phyloP scores from a whole-genome alignment of 2,888 invertebrate species.

The Xanthorhoe designata region DNA sequence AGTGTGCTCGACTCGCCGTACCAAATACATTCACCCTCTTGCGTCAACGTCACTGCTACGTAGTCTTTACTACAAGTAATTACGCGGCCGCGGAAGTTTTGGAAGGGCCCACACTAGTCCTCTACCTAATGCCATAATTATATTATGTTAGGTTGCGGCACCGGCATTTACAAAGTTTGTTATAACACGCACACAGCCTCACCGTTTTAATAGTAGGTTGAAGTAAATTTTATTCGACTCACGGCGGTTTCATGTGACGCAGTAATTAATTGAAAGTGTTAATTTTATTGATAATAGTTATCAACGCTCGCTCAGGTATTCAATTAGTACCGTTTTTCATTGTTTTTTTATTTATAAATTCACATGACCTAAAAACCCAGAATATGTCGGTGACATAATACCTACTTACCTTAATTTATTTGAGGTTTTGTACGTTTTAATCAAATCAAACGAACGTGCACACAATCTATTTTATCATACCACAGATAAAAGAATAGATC shows the following conservation, averaged over 20 bases:
- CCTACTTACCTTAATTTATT: neutral
- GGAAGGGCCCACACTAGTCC: slow-evolving; percentile 1
- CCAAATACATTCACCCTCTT: slow-evolving; percentile 15
- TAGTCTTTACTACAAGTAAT: slow-evolving; percentile 28
- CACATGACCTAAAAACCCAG: neutral
- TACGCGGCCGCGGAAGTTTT: slow-evolving; percentile 22
- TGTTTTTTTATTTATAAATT: neutral
- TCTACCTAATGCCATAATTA: neutral
- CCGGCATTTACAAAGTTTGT: neutral
- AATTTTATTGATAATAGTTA: slow-evolving; percentile 12
- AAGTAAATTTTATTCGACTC: too few species aligned
- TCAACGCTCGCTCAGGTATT: slow-evolving; percentile 5
- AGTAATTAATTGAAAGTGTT: neutral
- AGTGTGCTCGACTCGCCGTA: slow-evolving; percentile 46
- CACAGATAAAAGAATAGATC: too few species aligned
- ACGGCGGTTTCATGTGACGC: neutral
- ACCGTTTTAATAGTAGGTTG: too few species aligned
- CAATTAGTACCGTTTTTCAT: slow-evolving; percentile 2
- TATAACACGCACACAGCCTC: neutral
- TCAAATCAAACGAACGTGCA: too few species aligned
- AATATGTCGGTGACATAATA: neutral
- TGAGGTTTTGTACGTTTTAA: neutral
- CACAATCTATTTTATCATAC: too few species aligned
- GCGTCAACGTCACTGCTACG: slow-evolving; percentile 13
- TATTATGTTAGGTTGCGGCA: neutral